Percentiles rank a stretch among this genome's conserved stretches.
These are phyloP conservation scores for Uropetala carovei DNA, from an alignment of 2,888 invertebrate species.

Conservation along the genomic window DNA sequence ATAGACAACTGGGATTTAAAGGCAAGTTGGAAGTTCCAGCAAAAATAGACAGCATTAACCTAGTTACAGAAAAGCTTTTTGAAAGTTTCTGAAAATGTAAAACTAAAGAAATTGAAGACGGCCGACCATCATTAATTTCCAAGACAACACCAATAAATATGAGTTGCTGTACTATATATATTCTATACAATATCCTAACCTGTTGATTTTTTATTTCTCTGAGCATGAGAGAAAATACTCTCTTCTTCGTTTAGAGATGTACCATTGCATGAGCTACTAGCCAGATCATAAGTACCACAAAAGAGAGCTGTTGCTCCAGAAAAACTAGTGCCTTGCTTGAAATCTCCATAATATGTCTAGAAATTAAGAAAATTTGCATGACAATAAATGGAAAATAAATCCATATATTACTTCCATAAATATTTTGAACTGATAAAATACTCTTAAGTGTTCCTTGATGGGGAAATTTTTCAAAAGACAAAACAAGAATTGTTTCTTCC, in stretches of 20 bases:
- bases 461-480: constrained; percentile 46
- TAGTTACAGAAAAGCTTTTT: background rate
- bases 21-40: no score
- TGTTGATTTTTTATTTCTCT: background rate
- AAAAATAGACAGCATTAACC: background rate
- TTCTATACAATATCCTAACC: background rate
- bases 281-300: background rate
- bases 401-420: background rate
- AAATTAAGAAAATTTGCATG: background rate
- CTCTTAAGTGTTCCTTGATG: background rate
- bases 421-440: background rate
- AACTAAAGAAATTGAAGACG: background rate
- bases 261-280: background rate
- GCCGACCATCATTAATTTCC: background rate
- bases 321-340: background rate
- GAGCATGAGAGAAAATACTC: background rate
- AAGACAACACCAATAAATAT: background rate
- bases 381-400: background rate
- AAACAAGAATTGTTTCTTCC: background rate
- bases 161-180: background rate
- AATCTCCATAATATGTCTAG: background rate
- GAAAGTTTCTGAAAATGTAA: background rate
- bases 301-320: background rate
- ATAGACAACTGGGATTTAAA: no score
- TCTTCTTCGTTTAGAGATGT: background rate